Evolutionary conservation across 2,888 invertebrate species (phyloP), one percentile per base, ranked within the genome.

Genomic region (Syrphus vitripennis): DNA sequence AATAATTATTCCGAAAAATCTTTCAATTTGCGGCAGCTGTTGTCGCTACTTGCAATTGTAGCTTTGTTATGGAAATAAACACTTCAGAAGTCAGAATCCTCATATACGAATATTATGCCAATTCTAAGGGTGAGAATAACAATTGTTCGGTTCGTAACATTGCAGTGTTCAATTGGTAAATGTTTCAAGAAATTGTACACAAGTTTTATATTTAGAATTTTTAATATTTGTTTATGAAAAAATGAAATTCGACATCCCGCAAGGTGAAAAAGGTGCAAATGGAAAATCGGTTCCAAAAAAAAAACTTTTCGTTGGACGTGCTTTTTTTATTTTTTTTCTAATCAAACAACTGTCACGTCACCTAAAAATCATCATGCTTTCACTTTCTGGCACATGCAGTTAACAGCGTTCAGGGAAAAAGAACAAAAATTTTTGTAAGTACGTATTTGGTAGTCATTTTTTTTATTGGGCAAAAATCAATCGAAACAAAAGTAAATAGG

Each of bases 341-440:
- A 91, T 91, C 89, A 90, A 90, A 88, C 91, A 89, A 90, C 91
- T 91, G 90, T 90, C 91, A 90, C 90, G 91, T 90, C 90, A 90
- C 89, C 91, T 89, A 88, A 87, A 87, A 87, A 82, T 77, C 79
- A 83, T 79, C 79, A 83, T 79, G 88, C 81, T 82, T 88, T 89
- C 89, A 88, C 89, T 88, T 77, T 42, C 86, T 86, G 45, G 57
- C 86, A 69, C 37, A 78, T 74, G 81, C 21, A 57, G 57, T 67
- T 67, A 63, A 40, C 14, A 21, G 74, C 63, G 78, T 82, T 86
- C 86, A 86, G 70, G 70, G 21, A 69, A 45, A 21, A 10, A 57
- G 24, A 21, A n/a, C n/a, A n/a, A n/a, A n/a, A n/a, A n/a, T n/a
- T 37, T 40, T 4, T 3, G 0, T 12, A 6, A 21, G 45, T 6